Evolutionary conservation across 2,797 vertebrate genomes (phyloP), one percentile per base, ranked within the genome.

Genomic region (Acanthurus tractus): DNA sequence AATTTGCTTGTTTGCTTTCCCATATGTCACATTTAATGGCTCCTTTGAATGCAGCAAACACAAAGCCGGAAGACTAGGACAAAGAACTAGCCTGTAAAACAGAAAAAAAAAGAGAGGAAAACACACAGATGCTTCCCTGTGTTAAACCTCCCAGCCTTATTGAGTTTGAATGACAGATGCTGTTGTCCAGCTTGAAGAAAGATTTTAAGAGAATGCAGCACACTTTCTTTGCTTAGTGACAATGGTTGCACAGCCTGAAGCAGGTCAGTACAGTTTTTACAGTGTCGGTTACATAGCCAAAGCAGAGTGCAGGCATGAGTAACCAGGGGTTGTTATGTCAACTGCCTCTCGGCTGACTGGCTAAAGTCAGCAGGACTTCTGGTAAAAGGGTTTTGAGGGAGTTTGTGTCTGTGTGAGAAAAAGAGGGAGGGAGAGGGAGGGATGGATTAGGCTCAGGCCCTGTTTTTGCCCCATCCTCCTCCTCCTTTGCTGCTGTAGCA

Each of bases 371-470:
- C 83, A 36, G 89, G 88, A 87, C 77, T 90, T 92, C 86, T 92
- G 92, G 89, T 93, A 89, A 92, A 89, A 84, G 80, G 89, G 89
- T 88, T 91, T 93, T 92, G 59, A 83, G 82, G 78, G 89, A 78
- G 85, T 82, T 84, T 91, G 67, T 88, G 88, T 91, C 72, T 87
- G 83, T 85, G 83, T 81, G 85, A 82, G 78, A 82, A 59, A 78
- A 65, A 70, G 58, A 48, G 52, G 53, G 66, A 46, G 67, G 52
- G 75, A 36, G 76, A 58, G 85, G 58, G 78, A 46, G 76, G 55
- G 78, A 22, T 77, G 77, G 88, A 91, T 94, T 90, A 87, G 82
- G 71, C 78, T 84, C 59, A 44, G 76, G 65, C 88, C 71, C 63
- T 71, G 74, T 82, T 85, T 87, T 82, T 64, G 34, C 63, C 72